Conservation (phyloP, 2,113 vertebrate species). For the Chloebia gouldiae region DNA sequence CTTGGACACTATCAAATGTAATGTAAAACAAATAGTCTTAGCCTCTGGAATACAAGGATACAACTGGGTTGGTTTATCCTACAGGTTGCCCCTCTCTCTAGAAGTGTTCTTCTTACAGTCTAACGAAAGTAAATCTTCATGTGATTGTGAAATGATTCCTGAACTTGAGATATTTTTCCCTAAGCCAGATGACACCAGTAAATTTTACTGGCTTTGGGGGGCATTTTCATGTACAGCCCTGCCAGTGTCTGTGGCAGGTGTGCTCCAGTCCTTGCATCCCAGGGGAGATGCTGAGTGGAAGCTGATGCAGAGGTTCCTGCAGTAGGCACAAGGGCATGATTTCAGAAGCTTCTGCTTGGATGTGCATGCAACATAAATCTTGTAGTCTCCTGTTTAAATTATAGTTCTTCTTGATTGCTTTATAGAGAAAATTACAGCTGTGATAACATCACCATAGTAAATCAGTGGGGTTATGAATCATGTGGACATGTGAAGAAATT, state of each 20-base stretch:
- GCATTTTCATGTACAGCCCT: neutral
- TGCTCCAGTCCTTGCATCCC: rapidly evolving
- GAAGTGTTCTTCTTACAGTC: rapidly evolving
- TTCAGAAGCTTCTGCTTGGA: neutral
- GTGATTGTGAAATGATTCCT: neutral
- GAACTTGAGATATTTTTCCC: neutral
- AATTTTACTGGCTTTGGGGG: neutral
- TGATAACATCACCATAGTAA: neutral
- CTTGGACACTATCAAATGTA: neutral
- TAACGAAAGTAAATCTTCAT: neutral
- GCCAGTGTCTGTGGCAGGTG: neutral
- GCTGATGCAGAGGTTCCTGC: rapidly evolving
- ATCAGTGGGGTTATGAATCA: neutral
- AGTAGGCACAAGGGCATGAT: rapidly evolving
- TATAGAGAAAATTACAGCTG: neutral
- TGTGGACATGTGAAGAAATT: neutral
- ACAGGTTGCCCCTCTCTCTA: neutral
- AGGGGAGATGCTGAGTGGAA: neutral
- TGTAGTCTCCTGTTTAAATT: neutral
- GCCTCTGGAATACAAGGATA: neutral
- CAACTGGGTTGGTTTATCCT: neutral
- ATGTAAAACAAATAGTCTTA: neutral
- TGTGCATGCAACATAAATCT: neutral
- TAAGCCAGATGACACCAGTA: neutral
- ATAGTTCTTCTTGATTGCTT: neutral